Percentiles rank a stretch among this genome's conserved stretches.
Conservation (phyloP, 2,797 vertebrate genomes). For the Periophthalmus magnuspinnatus region DNA sequence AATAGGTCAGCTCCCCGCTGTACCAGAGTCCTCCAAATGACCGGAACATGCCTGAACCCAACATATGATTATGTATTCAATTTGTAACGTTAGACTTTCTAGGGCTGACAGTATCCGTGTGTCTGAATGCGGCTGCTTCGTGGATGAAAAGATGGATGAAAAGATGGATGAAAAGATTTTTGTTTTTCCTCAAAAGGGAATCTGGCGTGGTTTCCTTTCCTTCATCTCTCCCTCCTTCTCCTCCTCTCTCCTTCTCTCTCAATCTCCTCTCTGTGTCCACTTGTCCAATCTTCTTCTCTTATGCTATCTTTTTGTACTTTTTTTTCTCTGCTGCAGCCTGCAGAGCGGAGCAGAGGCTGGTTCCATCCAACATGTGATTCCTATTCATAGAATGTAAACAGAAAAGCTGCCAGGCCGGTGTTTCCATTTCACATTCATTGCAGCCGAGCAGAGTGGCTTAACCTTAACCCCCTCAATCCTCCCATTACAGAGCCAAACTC, state of each 20-base stretch:
- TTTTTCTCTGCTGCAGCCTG: conserved; percentile 33
- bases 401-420: conserved; percentile 55
- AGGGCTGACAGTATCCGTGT: conserved; percentile 36
- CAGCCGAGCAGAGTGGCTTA: conserved; percentile 44
- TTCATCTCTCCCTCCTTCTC: conserved; percentile 24
- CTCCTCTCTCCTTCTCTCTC: conserved; percentile 26
- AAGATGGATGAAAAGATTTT: conserved; percentile 29
- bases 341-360: conserved; percentile 32
- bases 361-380: conserved; percentile 73
- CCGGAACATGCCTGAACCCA: conserved; percentile 35
- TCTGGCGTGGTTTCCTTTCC: conserved; percentile 33
- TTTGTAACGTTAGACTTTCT: conserved; percentile 39
- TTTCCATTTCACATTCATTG: conserved; percentile 66
- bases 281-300: conserved; percentile 22
- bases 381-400: conserved; percentile 81
- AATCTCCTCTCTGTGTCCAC: conserved; percentile 16
- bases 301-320: neutral
- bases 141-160: conserved; percentile 39
- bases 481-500: conserved; percentile 22
- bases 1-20: conserved; percentile 25
- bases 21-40: conserved; percentile 24
- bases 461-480: conserved; percentile 44
- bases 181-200: conserved; percentile 24
- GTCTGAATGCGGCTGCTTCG: conserved; percentile 30
- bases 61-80: conserved; percentile 43